Base-by-base conservation (phyloP, 2,797 vertebrate genomes). In the Danio jaintianensis region DNA sequence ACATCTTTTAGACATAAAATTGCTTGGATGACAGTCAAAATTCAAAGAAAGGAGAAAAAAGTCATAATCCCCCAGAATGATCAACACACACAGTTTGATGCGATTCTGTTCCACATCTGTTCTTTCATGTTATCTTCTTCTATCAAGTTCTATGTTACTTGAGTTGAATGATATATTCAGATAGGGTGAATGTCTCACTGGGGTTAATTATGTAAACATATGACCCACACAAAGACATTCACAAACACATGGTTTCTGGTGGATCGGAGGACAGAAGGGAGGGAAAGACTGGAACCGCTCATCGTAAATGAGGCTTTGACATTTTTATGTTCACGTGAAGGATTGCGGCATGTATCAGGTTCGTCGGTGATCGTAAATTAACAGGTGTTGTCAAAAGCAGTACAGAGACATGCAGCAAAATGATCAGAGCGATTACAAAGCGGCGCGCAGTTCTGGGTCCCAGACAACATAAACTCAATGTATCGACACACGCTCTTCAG, bases 381-480 rank as follows among this genome's bases (percentile, higher is more conserved):
- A 38, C 38, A 68, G 53, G n/a, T 58, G 75, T 15, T 45, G 59
- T 86, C 84, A 88, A 79, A 87, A 71, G 67, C 84, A 84, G 82
- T 63, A 78, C 50, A 68, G 73, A 82, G 82, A 80, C 67, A 68
- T 80, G 82, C 73, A 56, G 71, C 1, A 5, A 71, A 78, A 67
- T 66, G 59, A 78, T 82, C 74, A 70, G 67, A 42, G 64, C 29
- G 42, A 72, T 85, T 75, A 62, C 29, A 72, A 58, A 62, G 47
- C 38, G 47, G 15, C 50, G 10, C 12, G 72, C 20, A 58, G 12
- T n/a, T 74, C 16, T 40, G 13, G 45, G 11, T 80, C n/a, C 52
- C 68, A 74, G 22, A 74, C 10, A 58, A 84, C 13, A 78, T 55
- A 83, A 58, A 75, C 3, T 1, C 16, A 61, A 38, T 69, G 62